These are phyloP conservation scores for Drosophila tanythrix DNA, from an alignment of 2,888 invertebrate genomes.

Conservation along the genomic window DNA sequence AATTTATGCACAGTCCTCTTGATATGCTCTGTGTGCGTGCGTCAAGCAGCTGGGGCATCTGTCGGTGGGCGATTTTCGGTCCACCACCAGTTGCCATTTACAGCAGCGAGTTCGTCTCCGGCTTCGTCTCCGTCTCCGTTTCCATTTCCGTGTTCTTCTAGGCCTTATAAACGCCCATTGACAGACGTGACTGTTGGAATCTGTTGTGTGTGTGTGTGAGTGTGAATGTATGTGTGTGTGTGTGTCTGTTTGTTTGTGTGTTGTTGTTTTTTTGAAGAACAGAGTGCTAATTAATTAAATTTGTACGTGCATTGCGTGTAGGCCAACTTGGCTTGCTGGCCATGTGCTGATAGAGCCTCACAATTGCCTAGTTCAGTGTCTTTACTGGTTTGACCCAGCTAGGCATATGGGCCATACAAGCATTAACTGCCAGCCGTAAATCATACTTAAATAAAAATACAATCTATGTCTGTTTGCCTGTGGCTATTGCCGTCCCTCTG, in stretches of 20 bases:
- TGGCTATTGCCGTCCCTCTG: neutral
- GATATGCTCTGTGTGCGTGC: slow-evolving; percentile 45
- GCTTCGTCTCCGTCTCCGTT: neutral
- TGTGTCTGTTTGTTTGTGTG: slow-evolving; percentile 22
- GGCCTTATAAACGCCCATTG: slow-evolving; percentile 30
- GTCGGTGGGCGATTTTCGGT: slow-evolving; percentile 21
- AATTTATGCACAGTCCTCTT: slow-evolving; percentile 72
- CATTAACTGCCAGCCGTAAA: slow-evolving; percentile 70
- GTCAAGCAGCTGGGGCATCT: slow-evolving; percentile 11
- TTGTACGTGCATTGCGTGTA: slow-evolving; percentile 70
- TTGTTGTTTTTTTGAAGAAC: slow-evolving; percentile 58
- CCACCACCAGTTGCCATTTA: slow-evolving; percentile 39
- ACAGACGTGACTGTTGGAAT: slow-evolving; percentile 59
- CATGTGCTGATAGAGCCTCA: slow-evolving; percentile 66
- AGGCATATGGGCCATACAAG: slow-evolving; percentile 38
- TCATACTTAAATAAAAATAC: slow-evolving; percentile 71
- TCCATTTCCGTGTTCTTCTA: slow-evolving; percentile 10
- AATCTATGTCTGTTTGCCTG: slow-evolving; percentile 38
- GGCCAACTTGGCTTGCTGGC: slow-evolving; percentile 61
- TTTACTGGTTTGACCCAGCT: slow-evolving; percentile 22
- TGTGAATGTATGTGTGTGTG: neutral
- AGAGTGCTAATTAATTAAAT: slow-evolving; percentile 79
- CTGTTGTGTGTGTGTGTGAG: slow-evolving; percentile 15
- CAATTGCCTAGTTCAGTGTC: slow-evolving; percentile 27
- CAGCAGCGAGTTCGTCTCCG: neutral